Evolutionary conservation across 2,113 vertebrate genomes (phyloP).

Genomic region (Lagopus muta): DNA sequence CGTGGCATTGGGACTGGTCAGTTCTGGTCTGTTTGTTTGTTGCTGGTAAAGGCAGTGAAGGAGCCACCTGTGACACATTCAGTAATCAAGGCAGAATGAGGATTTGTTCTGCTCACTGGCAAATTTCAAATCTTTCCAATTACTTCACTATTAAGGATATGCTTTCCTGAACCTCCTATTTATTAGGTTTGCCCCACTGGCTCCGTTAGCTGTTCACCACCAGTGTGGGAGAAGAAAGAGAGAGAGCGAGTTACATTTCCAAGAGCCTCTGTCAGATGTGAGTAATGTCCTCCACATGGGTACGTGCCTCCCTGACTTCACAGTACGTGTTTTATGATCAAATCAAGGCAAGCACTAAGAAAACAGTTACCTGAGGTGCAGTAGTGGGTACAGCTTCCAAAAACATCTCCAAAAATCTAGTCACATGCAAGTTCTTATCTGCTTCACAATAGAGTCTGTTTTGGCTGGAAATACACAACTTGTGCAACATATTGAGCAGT

Average conservation of each 20-base stretch:
- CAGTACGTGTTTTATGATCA: not conserved
- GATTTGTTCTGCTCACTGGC: not conserved
- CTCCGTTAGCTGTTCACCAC: fast-evolving
- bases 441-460: not conserved
- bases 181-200: not conserved
- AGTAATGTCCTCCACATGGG: not conserved
- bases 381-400: not conserved
- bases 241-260: not conserved
- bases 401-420: not conserved
- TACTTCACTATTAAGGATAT: not conserved
- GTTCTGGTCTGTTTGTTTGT: not conserved
- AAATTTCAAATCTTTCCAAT: not conserved
- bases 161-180: fast-evolving
- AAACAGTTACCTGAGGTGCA: not conserved
- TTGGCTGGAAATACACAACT: not conserved
- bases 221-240: fast-evolving
- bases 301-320: fast-evolving
- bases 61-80: fast-evolving
- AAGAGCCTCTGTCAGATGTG: fast-evolving
- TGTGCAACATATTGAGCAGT: fast-evolving
- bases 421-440: fast-evolving
- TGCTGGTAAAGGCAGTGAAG: fast-evolving
- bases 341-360: not conserved
- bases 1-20: fast-evolving
- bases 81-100: not conserved